Base-by-base conservation (phyloP, 1,140 invertebrate genomes). In the Bombus sibiricus region DNA sequence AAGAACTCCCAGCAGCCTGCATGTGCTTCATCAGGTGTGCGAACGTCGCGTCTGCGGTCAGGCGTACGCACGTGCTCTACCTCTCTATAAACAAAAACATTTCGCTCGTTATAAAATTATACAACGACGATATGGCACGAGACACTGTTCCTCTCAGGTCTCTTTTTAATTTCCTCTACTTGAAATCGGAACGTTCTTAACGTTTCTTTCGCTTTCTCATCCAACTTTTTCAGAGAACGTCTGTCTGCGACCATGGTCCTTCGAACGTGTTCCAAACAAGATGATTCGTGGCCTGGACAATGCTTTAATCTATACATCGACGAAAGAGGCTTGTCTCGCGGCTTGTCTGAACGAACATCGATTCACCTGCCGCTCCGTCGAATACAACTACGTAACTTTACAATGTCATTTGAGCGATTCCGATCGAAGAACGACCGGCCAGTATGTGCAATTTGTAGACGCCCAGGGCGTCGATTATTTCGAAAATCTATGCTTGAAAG, bases 391-490 rank as follows among this genome's bases (percentile, higher is more conserved):
- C 95, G 97, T 98, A 57, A 98, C 98, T 47, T 96, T 99, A 87
- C 97, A 98, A 90, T 99, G 98, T 92, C 97, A 98, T 82, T 96
- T 99, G 28, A 98, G 98, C 92, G 98, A 99, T 92, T 97, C 98
- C 10, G 98, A 99, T 93, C 95, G 98, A 34, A 96, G 98, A 86
- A 98, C 98, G 0, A 97, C 97, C 1, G 97, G 97, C 1, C 97
- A 98, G 92, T 97, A 97, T 92, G 96, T 97, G 5, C 98, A 98
- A 91, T 97, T 99, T 85, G 97, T 98, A 4, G 98, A 99, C 90
- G 97, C 98, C 3, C 97, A 98, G 90, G 98, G 98, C 39, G 98
- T 98, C 8, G 98, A 99, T 94, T 99, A 99, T 92, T 99, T 99
- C 93, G 98, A 99, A 95, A 99, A 99, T 95, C 96, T 99, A n/a